Percentiles rank a stretch among this genome's conserved stretches.
These are phyloP conservation scores for Zoanthus sansibaricus DNA, from an alignment of 92 coral and sea anemone genomes.

Conservation along the genomic window DNA sequence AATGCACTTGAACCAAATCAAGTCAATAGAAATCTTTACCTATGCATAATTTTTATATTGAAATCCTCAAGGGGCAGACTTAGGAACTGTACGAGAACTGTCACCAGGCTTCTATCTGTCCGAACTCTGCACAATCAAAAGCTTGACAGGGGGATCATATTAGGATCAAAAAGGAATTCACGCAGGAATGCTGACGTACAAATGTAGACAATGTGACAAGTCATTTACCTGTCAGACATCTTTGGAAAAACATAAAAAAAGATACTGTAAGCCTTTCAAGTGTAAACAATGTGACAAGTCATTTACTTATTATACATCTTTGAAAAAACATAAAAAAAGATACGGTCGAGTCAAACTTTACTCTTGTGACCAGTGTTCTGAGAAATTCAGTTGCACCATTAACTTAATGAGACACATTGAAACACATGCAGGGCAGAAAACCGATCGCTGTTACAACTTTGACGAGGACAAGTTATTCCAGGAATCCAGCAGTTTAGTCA, in stretches of 20 bases:
- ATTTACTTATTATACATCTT: not conserved
- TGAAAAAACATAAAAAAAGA: not conserved
- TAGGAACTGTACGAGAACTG: too few relatives aligned
- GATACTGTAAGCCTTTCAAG: not conserved
- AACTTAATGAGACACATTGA: not conserved
- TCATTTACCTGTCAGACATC: not conserved
- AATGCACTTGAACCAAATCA: too few relatives aligned
- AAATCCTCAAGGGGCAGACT: too few relatives aligned
- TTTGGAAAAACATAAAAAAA: not conserved
- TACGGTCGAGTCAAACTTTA: not conserved
- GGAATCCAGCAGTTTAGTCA: too few relatives aligned
- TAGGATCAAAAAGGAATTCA: not conserved
- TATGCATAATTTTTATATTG: too few relatives aligned
- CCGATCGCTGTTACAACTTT: not conserved
- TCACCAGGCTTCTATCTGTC: too few relatives aligned
- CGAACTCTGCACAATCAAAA: too few relatives aligned
- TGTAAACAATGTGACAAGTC: not conserved
- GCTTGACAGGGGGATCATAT: too few relatives aligned
- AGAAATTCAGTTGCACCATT: not conserved
- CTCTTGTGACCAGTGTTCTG: not conserved
- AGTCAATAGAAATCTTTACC: too few relatives aligned
- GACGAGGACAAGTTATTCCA: too few relatives aligned
- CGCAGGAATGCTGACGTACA: not conserved
- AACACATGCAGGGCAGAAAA: not conserved
- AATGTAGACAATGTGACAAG: not conserved